Evolutionary conservation across 2,113 vertebrate species (phyloP), one percentile per base, ranked within the genome.

Genomic region (Tetraodon nigroviridis): DNA sequence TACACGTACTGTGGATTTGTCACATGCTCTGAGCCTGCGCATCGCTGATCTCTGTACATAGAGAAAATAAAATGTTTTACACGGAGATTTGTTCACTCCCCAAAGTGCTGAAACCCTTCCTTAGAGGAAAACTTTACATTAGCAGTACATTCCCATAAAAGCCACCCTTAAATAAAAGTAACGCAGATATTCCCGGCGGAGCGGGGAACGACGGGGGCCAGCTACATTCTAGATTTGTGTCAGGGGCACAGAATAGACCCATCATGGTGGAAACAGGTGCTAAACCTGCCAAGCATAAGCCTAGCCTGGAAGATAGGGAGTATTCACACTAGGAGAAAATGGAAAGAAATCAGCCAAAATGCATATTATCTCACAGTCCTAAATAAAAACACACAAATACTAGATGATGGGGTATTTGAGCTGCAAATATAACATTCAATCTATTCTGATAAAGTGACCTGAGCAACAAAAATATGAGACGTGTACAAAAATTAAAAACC

Each of bases 101-200:
- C 47, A 73, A 80, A 65, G 68, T 75, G 72, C 45, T 57, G 32
- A 46, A 16, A 49, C 6, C 59, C n/a, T 75, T 51, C 10, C 27
- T 63, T 2, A 46, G 17, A 32, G 5, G 6, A 32, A 51, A 63
- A 7, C 5, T 1, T 29, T 37, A 55, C 37, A 63, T n/a, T 48
- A 37, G 57, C 15, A 72, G 7, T 62, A 58, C 64, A 75, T 59
- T 68, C 55, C 67, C 52, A 46, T 50, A 61, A 84, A 82, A 68
- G 74, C 72, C 67, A 73, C 67, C 64, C 64, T 78, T 50, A 51
- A 63, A 72, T 56, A 8, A 7, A 60, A 69, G 18, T 46, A 55
- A 56, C 22, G 32, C 41, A 37, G 52, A 58, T 10, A 50, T 21
- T 37, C 14, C 17, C 40, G 45, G 22, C 55, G 24, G 24, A 41